Base-by-base conservation (phyloP, 2,888 invertebrate species). In the Chydorus sphaericus region DNA sequence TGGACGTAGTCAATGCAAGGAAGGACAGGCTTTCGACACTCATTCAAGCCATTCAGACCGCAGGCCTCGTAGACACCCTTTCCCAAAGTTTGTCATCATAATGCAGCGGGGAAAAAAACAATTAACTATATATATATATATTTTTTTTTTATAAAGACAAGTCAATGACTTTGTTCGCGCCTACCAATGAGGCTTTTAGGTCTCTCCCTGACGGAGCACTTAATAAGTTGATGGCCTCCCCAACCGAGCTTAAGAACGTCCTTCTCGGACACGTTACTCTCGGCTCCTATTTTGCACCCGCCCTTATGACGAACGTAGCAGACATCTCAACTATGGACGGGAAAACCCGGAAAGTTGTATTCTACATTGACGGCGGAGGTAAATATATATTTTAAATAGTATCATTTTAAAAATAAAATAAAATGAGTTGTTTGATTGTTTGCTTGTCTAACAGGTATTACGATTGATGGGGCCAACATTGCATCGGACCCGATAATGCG, bases 131-230 rank as follows among this genome's bases (percentile, higher is more conserved):
- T 33, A 33, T 33, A 10, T 33, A 10, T 10, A 44, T 18, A 26
- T 4, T 44, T 2, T 38, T 38, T 8, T 4, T 26, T 16, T 23
- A 28, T 14, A n/a, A 23, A 44, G 64, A 65, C n/a, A 67, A 66
- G 2, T 70, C 73, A 0, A 71, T 66, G 63, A 75, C 74, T 0
- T 65, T 74, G 18, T 74, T 75, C 60, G 72, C 69, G 1, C 75
- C 75, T 1, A 65, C 69, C 29, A 71, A 75, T 59, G 63, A 67
- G 50, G 73, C 73, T 5, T 72, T 74, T 59, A 66, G 72, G 58
- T 73, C 72, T 4, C n/a, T 39, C 11, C 39, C 51, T 2, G 51
- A 62, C 8, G 64, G 64, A 10, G 60, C 62, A 38, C 57, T 44
- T 14, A 28, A 23, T 4, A 44, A 28, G n/a, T 7, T 44, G 26